Conservation (phyloP, 2,888 invertebrate species). For the Piscicola geometra region DNA sequence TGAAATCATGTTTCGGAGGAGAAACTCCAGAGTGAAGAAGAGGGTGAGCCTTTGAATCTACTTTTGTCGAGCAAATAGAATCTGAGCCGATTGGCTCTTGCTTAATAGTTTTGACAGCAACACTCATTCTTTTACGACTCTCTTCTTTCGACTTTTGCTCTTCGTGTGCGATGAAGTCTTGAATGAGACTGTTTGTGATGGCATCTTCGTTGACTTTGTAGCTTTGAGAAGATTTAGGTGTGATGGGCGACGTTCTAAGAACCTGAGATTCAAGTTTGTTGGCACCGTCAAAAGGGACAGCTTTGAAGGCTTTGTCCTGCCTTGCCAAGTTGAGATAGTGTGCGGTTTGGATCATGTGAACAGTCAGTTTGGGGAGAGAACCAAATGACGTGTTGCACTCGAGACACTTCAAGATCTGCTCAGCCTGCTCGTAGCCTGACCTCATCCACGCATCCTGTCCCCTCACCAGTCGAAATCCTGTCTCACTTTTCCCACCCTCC, state of each 20-base stretch:
- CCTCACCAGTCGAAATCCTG: conserved; percentile 66
- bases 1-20: neutral
- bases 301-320: conserved; percentile 45
- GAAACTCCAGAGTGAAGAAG: no score
- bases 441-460: conserved; percentile 98
- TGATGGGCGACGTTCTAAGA: neutral
- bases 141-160: conserved; percentile 6
- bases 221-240: conserved; percentile 1
- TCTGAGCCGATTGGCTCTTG: conserved; percentile 9
- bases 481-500: conserved; percentile 22
- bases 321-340: conserved; percentile 97
- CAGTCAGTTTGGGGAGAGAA: conserved; percentile 91
- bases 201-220: neutral
- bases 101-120: conserved; percentile 14
- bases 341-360: conserved; percentile 96
- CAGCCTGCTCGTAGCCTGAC: conserved; percentile 85
- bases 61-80: neutral
- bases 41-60: neutral
- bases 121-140: neutral
- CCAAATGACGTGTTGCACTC: conserved; percentile 98
- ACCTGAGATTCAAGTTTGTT: neutral
- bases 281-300: no score
- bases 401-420: conserved; percentile 95
- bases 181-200: neutral
- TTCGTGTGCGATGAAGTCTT: conserved; percentile 8